Base-by-base conservation (phyloP, 2,888 invertebrate species). In the Bugulina stolonifera region DNA sequence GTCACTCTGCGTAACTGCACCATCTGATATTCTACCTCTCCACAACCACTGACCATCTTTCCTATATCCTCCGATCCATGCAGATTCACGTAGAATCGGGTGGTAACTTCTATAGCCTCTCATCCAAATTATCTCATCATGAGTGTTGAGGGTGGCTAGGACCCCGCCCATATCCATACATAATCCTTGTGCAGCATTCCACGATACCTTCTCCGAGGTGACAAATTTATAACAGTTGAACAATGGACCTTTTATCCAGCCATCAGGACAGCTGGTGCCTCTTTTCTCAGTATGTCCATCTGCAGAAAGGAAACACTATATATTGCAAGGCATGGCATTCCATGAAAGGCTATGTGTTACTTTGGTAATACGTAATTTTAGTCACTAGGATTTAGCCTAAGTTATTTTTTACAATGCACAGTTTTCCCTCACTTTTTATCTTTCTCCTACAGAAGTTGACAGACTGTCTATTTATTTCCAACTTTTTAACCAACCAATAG, bases 21-120 rank as follows among this genome's bases (percentile, higher is more conserved):
- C n/a, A 23, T 55, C 55, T 55, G 55, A 3, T 25, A 55, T 18
- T 55, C 22, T 25, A 18, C 55, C 55, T 5, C n/a, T 5, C 55
- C 55, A 55, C 22, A 23, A 55, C 55, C 55, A 55, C n/a, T 18
- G 3, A 3, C 25, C 25, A 18, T 55, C 55, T 55, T 25, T 55
- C 55, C 10, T 5, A 55, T 23, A 55, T 3, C 55, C 55, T 55
- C 55, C 55, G 22, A 55, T 5, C 55, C 55, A 55, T 23, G 55
- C 55, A 3, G 55, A 10, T 25, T 23, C 55, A 5, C 55, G 5
- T 23, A 55, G 23, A 23, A 3, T 25, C 3, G 23, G 55, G 25
- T 55, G 55, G 55, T 55, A 55, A 23, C 55, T 55, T 55, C 55
- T 55, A 23, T 55, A 55, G 55, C 55, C 55, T 23, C 55, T 55